These are phyloP conservation scores for Amphiduros pacificus DNA, from an alignment of 2,888 invertebrate species.

Conservation along the genomic window DNA sequence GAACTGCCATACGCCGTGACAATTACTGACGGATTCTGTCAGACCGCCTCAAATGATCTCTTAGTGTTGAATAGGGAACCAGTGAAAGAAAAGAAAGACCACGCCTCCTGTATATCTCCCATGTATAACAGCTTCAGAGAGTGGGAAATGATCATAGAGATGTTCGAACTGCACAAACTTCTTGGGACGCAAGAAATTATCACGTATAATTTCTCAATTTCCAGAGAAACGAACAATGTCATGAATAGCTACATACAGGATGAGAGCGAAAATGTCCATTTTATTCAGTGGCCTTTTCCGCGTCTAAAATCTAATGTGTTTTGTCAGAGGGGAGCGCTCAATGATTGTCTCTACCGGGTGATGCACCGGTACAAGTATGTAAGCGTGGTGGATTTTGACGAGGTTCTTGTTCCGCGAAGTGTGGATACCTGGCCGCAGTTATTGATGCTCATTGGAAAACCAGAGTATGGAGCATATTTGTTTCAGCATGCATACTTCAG, in stretches of 20 bases:
- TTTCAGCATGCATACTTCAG: conserved; percentile 31
- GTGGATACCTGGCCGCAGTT: conserved; percentile 16
- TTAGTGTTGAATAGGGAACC: conserved; percentile 21
- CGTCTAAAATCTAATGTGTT: conserved; percentile 7
- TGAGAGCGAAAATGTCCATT: conserved; percentile 3
- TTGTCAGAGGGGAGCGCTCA: conserved; percentile 24
- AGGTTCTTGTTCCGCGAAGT: conserved; percentile 22
- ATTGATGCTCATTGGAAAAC: conserved; percentile 15
- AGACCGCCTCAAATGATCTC: conserved; percentile 9
- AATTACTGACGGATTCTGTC: conserved; percentile 15
- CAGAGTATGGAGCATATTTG: conserved; percentile 22
- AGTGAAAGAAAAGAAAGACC: background rate
- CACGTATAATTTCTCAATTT: conserved; percentile 20
- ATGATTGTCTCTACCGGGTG: conserved; percentile 29
- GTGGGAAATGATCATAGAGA: conserved; percentile 23
- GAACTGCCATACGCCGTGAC: conserved; percentile 21
- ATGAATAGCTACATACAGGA: conserved; percentile 13
- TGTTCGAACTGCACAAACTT: conserved; percentile 26
- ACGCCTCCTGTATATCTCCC: conserved; percentile 22
- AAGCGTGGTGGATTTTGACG: conserved; percentile 25
- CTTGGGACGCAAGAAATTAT: conserved; percentile 21
- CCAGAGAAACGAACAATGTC: background rate
- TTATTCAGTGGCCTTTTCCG: conserved; percentile 24
- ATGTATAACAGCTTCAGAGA: conserved; percentile 19
- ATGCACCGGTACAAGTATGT: conserved; percentile 21